These are phyloP conservation scores for Pseudorasbora parva DNA, from an alignment of 2,113 vertebrate species.

Conservation along the genomic window DNA sequence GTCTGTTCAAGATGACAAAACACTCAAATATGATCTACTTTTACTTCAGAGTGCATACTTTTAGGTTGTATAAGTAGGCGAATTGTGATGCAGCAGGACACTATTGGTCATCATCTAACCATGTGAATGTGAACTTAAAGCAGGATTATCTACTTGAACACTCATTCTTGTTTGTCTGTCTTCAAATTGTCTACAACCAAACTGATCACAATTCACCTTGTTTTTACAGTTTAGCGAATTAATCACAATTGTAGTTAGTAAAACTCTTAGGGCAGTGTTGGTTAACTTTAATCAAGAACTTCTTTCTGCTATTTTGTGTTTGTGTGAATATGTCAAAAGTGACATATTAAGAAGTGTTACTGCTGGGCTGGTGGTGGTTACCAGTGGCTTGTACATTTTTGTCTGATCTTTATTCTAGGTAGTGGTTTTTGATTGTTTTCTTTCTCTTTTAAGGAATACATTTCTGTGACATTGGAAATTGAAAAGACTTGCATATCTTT, in stretches of 20 bases:
- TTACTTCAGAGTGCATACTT: too few relatives aligned
- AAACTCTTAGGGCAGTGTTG: background rate
- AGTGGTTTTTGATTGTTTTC: conserved; percentile 4
- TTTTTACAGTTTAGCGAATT: background rate
- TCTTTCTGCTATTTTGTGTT: background rate
- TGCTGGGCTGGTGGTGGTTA: background rate
- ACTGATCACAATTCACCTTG: background rate
- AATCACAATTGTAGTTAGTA: background rate
- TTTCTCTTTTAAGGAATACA: conserved; percentile 10
- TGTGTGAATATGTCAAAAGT: background rate
- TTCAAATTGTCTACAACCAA: background rate
- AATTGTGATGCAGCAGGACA: too few relatives aligned
- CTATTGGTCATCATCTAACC: background rate
- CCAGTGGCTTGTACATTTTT: background rate
- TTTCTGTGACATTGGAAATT: background rate
- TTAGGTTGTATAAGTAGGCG: too few relatives aligned
- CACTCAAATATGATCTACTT: too few relatives aligned
- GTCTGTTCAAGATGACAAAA: too few relatives aligned
- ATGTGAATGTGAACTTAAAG: conserved; percentile 15
- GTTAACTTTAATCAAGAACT: background rate
- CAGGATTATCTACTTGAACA: conserved; percentile 34
- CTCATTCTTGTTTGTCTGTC: conserved; percentile 35
- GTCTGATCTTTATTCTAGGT: background rate
- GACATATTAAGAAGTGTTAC: background rate
- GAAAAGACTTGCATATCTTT: background rate